Evolutionary conservation across 2,888 invertebrate species (phyloP).

Genomic region (Hydraecia micacea): DNA sequence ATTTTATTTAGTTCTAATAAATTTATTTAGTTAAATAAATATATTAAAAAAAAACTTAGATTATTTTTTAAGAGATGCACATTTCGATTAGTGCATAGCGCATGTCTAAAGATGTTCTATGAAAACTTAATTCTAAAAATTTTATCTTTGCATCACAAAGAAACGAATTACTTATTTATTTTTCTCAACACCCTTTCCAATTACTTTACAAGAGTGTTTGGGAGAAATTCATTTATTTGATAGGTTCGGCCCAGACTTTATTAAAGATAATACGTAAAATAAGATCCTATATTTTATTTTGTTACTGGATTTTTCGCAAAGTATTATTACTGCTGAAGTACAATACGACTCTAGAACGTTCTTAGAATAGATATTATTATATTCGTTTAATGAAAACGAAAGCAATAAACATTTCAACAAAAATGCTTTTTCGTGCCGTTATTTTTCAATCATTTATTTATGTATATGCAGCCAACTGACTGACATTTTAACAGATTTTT

Average conservation of each 20-base stretch:
- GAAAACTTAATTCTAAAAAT: background rate
- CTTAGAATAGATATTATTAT: background rate
- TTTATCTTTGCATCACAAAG: background rate
- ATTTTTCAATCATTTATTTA: background rate
- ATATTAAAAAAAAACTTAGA: background rate
- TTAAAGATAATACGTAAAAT: slow-evolving; percentile 31
- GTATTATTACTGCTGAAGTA: background rate
- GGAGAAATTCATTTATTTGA: slow-evolving; percentile 38
- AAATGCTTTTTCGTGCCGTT: background rate
- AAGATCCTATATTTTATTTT: slow-evolving; percentile 35
- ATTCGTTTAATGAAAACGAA: background rate
- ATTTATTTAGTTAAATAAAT: too few relatives aligned
- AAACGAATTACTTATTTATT: slow-evolving; percentile 17
- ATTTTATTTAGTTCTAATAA: background rate
- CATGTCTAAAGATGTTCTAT: background rate
- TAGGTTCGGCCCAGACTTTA: slow-evolving; percentile 31
- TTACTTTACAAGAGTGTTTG: slow-evolving; percentile 40
- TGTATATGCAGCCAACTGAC: background rate
- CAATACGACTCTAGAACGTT: background rate
- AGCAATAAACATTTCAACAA: background rate
- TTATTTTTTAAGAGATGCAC: background rate
- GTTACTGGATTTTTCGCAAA: background rate
- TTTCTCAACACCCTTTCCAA: slow-evolving; percentile 30
- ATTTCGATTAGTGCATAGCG: background rate
- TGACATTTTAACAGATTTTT: slow-evolving; percentile 13